Evolutionary conservation across 2,113 vertebrate genomes (phyloP), one percentile per base, ranked within the genome.

Genomic region (Trochalopteron elliotii): DNA sequence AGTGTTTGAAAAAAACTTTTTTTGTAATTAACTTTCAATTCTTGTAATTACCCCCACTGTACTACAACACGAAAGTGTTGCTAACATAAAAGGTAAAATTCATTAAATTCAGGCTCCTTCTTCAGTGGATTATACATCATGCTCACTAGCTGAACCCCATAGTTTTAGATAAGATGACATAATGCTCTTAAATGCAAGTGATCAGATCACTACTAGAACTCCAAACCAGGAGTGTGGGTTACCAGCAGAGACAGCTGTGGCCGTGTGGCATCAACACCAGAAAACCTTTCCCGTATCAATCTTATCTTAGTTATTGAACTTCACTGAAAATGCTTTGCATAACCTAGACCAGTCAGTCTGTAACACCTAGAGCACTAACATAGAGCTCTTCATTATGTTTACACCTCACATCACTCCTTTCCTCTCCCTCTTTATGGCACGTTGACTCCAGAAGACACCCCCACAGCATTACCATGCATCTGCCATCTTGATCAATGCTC

Each of bases 1-100:
- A 83, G 16, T 70, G 61, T 65, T 95, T 70, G 85, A 35, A 57
- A 88, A 83, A 83, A 57, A 57, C 31, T 33, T 71, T 82, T 82
- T 93, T 75, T 65, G 44, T 78, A 90, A 95, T 83, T 96, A 91
- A 71, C 39, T 89, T 95, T 68, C 55, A 65, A 79, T 86, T 84
- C 44, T 87, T 64, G 33, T 75, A 86, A 90, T 61, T 87, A 70
- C 7, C 25, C 14, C 17, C 35, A 42, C 49, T 71, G 23, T 71
- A 72, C 42, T 83, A 64, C 28, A 63, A 74, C 50, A 81, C 21
- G 3, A 14, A 90, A 86, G 11, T 40, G 56, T 72, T 40, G 25
- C 31, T 83, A 80, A 83, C 39, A 44, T 28, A 56, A 88, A 86
- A 33, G 28, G 33, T 65, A 83, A 61, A 80, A 86, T 52, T 37